Evolutionary conservation across 1,140 invertebrate genomes (phyloP).

Genomic region (Mylabris phalerata): DNA sequence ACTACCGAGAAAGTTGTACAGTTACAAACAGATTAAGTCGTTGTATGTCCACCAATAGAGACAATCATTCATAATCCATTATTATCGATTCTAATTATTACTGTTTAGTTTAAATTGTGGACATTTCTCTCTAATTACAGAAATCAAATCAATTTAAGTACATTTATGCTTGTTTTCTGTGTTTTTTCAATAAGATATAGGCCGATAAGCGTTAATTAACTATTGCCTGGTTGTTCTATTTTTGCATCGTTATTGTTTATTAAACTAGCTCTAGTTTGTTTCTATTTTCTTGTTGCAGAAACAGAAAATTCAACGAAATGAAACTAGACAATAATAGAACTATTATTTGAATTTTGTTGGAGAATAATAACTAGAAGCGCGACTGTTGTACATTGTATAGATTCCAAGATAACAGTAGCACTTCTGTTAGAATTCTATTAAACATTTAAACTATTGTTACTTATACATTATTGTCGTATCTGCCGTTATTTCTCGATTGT

Average conservation of each 20-base stretch:
- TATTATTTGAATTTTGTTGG: no score
- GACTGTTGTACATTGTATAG: no score
- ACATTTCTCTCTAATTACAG: conserved; percentile 8
- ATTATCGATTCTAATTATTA: not conserved
- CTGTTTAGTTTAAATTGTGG: conserved; percentile 9
- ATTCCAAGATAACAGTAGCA: no score
- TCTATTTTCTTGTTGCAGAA: no score
- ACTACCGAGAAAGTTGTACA: conserved; percentile 16
- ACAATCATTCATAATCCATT: no score
- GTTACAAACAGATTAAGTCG: conserved; percentile 13
- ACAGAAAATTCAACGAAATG: no score
- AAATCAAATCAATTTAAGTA: conserved; percentile 12
- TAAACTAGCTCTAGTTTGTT: no score
- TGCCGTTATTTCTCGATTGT: conserved; percentile 9
- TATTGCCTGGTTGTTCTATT: no score
- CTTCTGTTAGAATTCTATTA: no score
- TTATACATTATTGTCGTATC: conserved; percentile 13
- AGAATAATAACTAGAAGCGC: no score
- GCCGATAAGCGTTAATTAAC: conserved; percentile 11
- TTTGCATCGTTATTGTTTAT: no score
- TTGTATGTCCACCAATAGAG: conserved; percentile 11
- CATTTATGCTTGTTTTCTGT: conserved; percentile 8
- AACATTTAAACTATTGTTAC: not conserved
- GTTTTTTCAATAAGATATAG: not conserved
- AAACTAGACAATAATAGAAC: no score